phyloP scores from a whole-genome alignment of 1,140 invertebrate species.

The Lepidurus couesii region DNA sequence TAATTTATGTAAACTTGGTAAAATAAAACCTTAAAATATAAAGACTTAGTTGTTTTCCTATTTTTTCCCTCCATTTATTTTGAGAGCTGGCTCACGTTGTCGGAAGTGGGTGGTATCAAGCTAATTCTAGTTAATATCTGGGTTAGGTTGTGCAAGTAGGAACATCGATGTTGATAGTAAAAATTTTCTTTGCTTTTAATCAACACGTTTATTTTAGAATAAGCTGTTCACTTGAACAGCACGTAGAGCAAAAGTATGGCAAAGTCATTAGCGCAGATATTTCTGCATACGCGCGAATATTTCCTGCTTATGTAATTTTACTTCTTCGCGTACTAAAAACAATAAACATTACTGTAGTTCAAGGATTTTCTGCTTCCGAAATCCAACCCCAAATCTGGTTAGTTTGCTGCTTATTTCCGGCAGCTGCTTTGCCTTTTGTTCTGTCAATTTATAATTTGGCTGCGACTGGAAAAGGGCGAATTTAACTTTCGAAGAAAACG shows the following conservation, averaged over 20 bases:
- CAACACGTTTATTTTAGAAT: not conserved
- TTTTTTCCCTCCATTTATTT: not conserved
- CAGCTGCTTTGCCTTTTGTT: slow-evolving; percentile 8
- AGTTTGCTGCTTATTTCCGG: not conserved
- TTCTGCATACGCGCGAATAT: not conserved
- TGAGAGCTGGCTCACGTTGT: not conserved
- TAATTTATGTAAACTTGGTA: too few relatives aligned
- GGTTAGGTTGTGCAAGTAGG: not conserved
- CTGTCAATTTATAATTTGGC: not conserved
- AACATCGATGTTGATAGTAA: too few relatives aligned
- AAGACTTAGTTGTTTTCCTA: too few relatives aligned
- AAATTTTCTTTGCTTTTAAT: too few relatives aligned
- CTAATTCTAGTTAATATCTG: not conserved
- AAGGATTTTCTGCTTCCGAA: not conserved
- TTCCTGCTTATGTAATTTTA: too few relatives aligned
- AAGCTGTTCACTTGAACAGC: not conserved
- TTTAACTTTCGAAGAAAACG: too few relatives aligned
- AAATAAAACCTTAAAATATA: too few relatives aligned
- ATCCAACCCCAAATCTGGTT: not conserved
- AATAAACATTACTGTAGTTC: not conserved
- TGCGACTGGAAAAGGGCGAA: too few relatives aligned
- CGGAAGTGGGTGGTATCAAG: not conserved
- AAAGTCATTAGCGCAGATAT: not conserved
- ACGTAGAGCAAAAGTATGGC: not conserved
- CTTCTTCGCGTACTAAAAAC: not conserved